These are phyloP conservation scores for Drosophila pruinosa DNA, from an alignment of 1,140 invertebrate species.

Conservation along the genomic window DNA sequence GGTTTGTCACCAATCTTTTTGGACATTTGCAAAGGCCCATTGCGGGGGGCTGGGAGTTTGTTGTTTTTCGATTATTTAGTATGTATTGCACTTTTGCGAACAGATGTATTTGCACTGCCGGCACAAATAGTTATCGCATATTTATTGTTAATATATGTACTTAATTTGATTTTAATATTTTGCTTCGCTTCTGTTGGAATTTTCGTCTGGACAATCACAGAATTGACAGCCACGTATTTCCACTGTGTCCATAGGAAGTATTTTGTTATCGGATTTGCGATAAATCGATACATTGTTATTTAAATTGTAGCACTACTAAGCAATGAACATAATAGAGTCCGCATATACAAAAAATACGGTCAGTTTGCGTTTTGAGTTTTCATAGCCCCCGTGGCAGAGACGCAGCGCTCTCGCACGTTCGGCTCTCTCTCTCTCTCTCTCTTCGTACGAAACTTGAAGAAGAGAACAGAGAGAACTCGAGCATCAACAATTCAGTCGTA, in stretches of 20 bases:
- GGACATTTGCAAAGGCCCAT: slow-evolving; percentile 99
- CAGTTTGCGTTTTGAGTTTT: too few species aligned
- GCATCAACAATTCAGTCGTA: too few species aligned
- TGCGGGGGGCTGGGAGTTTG: not conserved
- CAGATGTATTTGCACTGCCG: not conserved
- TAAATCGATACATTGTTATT: slow-evolving; percentile 24
- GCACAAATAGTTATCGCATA: slow-evolving; percentile 48
- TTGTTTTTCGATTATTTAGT: not conserved
- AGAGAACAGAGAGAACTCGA: too few species aligned
- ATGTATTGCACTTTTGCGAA: slow-evolving; percentile 21
- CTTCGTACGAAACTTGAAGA: too few species aligned
- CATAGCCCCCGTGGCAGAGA: too few species aligned
- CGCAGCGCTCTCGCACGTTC: too few species aligned
- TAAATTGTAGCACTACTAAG: too few species aligned
- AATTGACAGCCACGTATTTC: slow-evolving; percentile 68
- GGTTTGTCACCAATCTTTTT: slow-evolving; percentile 97
- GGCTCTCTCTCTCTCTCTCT: too few species aligned
- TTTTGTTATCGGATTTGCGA: slow-evolving; percentile 21
- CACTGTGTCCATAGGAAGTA: slow-evolving; percentile 15
- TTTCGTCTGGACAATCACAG: slow-evolving; percentile 53
- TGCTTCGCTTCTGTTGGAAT: slow-evolving; percentile 42
- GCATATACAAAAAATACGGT: too few species aligned
- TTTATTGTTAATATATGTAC: slow-evolving; percentile 5
- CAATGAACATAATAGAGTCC: too few species aligned
- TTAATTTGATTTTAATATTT: slow-evolving; percentile 22